Evolutionary conservation across 2,797 vertebrate genomes (phyloP).

Genomic region (Meriones psammophilus): DNA sequence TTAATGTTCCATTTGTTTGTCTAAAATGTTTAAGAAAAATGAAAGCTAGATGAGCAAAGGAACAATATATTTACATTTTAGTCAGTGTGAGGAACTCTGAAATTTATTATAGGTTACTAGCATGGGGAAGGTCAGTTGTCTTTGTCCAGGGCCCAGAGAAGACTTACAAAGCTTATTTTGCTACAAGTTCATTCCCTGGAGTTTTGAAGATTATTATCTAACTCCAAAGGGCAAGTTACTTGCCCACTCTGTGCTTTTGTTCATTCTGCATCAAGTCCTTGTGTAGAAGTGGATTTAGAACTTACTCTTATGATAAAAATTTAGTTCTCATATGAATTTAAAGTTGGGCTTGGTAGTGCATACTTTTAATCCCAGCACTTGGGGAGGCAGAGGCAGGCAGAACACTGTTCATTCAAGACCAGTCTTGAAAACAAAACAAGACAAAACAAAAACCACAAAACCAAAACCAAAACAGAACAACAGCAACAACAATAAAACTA

Average conservation of each 20-base stretch:
- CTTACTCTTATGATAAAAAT: neutral
- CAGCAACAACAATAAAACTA: neutral
- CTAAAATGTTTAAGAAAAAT: no score
- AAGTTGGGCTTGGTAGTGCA: neutral
- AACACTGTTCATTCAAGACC: no score
- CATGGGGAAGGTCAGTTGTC: neutral
- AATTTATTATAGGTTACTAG: neutral
- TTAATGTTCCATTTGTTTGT: neutral
- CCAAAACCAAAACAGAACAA: no score
- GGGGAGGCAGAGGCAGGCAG: no score
- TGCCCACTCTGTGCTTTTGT: neutral
- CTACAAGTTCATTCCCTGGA: neutral
- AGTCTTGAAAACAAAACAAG: no score
- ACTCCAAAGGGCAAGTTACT: neutral
- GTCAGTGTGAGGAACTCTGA: neutral
- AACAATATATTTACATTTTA: neutral
- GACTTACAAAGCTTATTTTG: neutral
- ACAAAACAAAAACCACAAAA: no score
- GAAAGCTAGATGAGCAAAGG: neutral
- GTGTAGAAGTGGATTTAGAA: neutral
- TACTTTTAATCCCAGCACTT: no score
- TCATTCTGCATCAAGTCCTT: neutral
- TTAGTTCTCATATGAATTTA: neutral
- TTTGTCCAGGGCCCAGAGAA: neutral
- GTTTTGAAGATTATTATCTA: neutral